phyloP scores from a whole-genome alignment of 2,888 invertebrate genomes.

The Oxyteleia sp. region DNA sequence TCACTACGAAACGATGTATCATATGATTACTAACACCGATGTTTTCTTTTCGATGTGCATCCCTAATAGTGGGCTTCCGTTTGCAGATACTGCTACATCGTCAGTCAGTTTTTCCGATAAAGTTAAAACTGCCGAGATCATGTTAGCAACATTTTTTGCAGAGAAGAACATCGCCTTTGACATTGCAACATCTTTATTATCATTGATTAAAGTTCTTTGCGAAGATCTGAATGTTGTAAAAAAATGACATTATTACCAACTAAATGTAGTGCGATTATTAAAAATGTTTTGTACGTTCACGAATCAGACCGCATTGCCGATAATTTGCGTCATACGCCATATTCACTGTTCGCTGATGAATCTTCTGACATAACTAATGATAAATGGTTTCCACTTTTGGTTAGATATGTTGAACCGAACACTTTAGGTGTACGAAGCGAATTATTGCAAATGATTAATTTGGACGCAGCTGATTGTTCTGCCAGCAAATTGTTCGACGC shows the following conservation, averaged over 20 bases:
- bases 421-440: conserved; percentile 14
- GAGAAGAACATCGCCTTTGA: conserved; percentile 60
- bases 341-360: conserved; percentile 28
- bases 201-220: conserved; percentile 48
- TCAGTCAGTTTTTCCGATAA: too few relatives aligned
- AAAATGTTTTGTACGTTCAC: neutral
- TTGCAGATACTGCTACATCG: too few relatives aligned
- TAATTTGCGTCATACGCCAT: conserved; percentile 10
- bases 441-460: conserved; percentile 50
- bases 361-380: conserved; percentile 16
- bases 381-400: conserved; percentile 21
- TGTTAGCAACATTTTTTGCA: conserved; percentile 51
- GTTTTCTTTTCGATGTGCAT: too few relatives aligned
- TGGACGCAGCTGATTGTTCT: conserved; percentile 61
- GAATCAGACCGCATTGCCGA: conserved; percentile 12
- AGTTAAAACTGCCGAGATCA: conserved; percentile 12
- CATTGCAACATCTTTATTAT: conserved; percentile 22
- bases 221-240: conserved; percentile 51
- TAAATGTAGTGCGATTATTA: conserved; percentile 37
- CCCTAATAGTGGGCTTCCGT: too few relatives aligned
- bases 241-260: conserved; percentile 43
- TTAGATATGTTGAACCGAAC: conserved; percentile 53
- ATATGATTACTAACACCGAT: too few relatives aligned
- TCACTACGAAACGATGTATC: too few relatives aligned
- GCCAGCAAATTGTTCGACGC: conserved; percentile 25